Evolutionary conservation across 2,888 invertebrate species (phyloP).

Genomic region (Tipula vernalis): DNA sequence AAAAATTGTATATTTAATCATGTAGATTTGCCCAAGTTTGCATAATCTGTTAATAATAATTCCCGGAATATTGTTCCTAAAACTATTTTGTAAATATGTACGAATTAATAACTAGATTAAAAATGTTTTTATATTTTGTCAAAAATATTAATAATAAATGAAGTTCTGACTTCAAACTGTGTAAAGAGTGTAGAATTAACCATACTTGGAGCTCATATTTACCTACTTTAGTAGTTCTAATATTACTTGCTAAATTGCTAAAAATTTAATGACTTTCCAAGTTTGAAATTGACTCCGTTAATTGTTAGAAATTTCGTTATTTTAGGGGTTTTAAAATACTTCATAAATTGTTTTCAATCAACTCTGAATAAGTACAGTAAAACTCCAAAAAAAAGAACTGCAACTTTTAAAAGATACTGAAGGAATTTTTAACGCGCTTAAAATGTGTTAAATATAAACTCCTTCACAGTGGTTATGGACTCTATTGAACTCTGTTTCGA

Average conservation of each 20-base stretch:
- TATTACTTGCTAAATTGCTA: too few relatives aligned
- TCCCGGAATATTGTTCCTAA: not conserved
- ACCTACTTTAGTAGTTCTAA: not conserved
- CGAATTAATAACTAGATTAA: not conserved
- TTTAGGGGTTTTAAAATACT: not conserved
- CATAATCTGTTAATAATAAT: not conserved
- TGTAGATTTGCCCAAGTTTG: not conserved
- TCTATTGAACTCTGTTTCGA: not conserved
- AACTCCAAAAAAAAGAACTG: not conserved
- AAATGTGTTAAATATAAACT: not conserved
- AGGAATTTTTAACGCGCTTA: not conserved
- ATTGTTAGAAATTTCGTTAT: not conserved
- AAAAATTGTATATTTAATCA: not conserved
- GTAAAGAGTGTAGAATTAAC: not conserved
- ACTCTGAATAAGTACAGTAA: not conserved
- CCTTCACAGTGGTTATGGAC: not conserved
- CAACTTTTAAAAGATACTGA: not conserved
- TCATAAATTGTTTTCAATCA: not conserved
- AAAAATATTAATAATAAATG: too few relatives aligned
- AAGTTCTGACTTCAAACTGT: too few relatives aligned
- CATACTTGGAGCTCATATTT: not conserved
- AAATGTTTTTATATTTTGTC: not conserved
- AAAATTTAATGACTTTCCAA: too few relatives aligned
- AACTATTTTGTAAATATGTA: not conserved
- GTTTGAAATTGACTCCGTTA: too few relatives aligned